phyloP scores from a whole-genome alignment of 2,888 invertebrate species.

The Dynastes maya region DNA sequence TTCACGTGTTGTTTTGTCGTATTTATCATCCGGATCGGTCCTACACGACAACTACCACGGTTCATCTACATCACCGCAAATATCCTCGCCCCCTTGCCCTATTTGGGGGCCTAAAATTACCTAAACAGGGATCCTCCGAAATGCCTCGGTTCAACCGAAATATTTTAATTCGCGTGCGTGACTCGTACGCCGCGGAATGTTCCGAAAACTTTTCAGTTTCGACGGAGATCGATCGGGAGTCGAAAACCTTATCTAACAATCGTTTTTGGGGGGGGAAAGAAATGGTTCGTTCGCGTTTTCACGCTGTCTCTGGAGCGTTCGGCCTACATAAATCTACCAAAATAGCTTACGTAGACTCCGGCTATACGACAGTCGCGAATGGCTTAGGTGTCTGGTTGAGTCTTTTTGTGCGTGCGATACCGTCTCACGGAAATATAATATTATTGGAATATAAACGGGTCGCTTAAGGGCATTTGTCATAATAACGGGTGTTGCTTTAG shows the following conservation, averaged over 20 bases:
- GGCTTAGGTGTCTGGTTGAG: constrained; percentile 11
- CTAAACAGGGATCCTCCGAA: neutral
- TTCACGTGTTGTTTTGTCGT: constrained; percentile 32
- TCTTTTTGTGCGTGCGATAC: neutral
- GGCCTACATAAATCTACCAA: constrained; percentile 5
- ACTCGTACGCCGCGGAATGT: neutral
- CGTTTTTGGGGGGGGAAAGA: neutral
- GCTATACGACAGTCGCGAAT: constrained; percentile 2
- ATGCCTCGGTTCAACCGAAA: neutral
- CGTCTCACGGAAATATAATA: constrained; percentile 7
- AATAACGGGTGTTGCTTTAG: neutral
- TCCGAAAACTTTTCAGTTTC: constrained; percentile 2
- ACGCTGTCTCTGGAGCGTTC: neutral
- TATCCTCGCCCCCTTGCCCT: neutral
- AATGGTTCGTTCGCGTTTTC: neutral
- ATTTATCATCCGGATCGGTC: constrained; percentile 31
- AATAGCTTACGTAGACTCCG: constrained; percentile 1
- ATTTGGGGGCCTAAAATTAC: neutral
- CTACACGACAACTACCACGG: neutral
- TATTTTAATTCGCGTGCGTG: constrained; percentile 14
- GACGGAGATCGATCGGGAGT: constrained; percentile 3
- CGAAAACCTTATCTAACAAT: constrained; percentile 1
- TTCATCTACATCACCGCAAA: constrained; percentile 4
- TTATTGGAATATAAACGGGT: constrained; percentile 12
- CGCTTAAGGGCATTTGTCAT: constrained; percentile 3